Evolutionary conservation across 2,113 vertebrate species (phyloP).

Genomic region (Podocnemis expansa): DNA sequence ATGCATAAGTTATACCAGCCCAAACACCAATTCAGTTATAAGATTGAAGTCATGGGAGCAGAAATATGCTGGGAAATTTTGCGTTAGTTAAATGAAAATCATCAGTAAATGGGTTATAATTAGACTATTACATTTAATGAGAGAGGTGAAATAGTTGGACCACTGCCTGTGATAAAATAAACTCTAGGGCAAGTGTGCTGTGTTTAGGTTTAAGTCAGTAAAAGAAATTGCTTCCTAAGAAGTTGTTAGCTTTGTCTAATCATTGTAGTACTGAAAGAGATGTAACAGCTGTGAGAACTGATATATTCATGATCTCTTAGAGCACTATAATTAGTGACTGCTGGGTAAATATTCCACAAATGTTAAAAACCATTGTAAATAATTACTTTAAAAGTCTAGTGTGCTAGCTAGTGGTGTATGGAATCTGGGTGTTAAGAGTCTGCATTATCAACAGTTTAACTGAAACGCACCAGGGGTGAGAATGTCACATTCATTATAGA

Average conservation of each 20-base stretch:
- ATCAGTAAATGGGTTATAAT: background rate
- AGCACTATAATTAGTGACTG: background rate
- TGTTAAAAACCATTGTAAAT: background rate
- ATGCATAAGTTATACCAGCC: background rate
- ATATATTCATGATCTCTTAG: background rate
- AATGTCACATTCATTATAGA: background rate
- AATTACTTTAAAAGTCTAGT: background rate
- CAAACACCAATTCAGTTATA: background rate
- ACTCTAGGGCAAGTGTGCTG: background rate
- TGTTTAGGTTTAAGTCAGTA: background rate
- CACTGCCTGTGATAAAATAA: background rate
- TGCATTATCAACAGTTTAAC: background rate
- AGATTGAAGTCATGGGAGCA: background rate
- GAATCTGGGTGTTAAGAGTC: background rate
- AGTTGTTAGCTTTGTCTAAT: background rate
- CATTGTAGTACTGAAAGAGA: background rate
- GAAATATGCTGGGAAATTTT: background rate
- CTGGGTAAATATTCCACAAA: background rate
- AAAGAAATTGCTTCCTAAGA: background rate
- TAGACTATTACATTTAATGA: background rate
- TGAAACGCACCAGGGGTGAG: background rate
- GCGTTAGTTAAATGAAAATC: background rate
- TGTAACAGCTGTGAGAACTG: background rate
- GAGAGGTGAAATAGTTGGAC: background rate
- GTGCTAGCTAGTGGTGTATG: background rate